Conservation (phyloP, 2,113 vertebrate genomes). For the Misgurnus mizolepis region DNA sequence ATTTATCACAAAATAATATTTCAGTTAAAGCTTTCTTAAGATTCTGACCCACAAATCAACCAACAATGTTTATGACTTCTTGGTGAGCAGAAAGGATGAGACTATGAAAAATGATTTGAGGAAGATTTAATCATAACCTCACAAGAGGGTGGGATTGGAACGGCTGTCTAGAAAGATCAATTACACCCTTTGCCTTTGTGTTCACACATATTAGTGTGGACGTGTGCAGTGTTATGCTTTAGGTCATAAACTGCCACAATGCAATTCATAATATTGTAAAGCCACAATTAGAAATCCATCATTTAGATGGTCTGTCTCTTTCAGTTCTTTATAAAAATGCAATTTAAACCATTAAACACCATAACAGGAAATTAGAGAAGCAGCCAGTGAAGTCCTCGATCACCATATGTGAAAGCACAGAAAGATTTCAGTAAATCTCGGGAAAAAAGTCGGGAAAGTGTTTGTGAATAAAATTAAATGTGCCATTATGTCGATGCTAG, state of each 20-base stretch:
- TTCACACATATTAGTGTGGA: conserved; percentile 21
- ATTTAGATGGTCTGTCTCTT: too few species aligned
- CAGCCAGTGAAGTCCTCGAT: conserved; percentile 20
- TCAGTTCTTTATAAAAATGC: background rate
- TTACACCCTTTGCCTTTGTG: conserved; percentile 19
- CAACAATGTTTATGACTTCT: background rate
- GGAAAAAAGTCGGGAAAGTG: background rate
- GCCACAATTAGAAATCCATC: conserved; percentile 40
- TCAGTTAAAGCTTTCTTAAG: background rate
- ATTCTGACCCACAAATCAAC: conserved; percentile 5
- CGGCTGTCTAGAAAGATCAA: conserved; percentile 42
- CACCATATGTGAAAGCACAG: conserved; percentile 7
- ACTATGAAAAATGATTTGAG: conserved; percentile 22
- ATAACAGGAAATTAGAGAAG: conserved; percentile 35
- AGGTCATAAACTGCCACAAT: conserved; percentile 17
- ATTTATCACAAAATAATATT: too few species aligned
- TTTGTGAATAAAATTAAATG: conserved; percentile 2
- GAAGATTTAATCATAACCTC: conserved; percentile 19
- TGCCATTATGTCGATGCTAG: conserved; percentile 8
- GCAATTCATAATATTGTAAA: conserved; percentile 37
- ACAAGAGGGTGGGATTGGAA: conserved; percentile 37
- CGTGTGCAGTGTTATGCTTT: conserved; percentile 32
- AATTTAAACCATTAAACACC: conserved; percentile 15
- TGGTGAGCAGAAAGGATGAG: background rate
- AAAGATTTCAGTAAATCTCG: background rate